These are phyloP conservation scores for Anthonomus grandis DNA, from an alignment of 1,140 invertebrate species.

Conservation along the genomic window DNA sequence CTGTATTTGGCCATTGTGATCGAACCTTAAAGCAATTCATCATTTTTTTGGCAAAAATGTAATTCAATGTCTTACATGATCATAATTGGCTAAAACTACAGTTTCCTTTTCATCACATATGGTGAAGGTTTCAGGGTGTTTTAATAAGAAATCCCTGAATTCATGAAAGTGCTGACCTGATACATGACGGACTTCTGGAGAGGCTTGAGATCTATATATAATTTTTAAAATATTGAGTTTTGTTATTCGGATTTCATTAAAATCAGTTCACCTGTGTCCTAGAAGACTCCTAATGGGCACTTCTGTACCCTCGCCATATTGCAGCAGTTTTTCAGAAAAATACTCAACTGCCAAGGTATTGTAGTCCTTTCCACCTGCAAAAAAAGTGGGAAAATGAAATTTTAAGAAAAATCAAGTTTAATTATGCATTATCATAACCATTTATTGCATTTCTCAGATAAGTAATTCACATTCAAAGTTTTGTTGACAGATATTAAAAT, in stretches of 20 bases:
- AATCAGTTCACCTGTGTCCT: slow-evolving; percentile 65
- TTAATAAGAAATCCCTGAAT: slow-evolving; percentile 85
- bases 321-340: slow-evolving; percentile 85
- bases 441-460: slow-evolving; percentile 1
- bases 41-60: neutral
- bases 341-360: slow-evolving; percentile 92
- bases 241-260: neutral
- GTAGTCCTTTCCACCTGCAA: slow-evolving; percentile 73
- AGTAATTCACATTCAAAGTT: no score
- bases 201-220: slow-evolving; percentile 74
- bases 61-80: slow-evolving; percentile 11
- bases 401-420: neutral
- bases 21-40: slow-evolving; percentile 48
- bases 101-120: slow-evolving; percentile 81
- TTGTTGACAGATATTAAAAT: no score
- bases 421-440: neutral
- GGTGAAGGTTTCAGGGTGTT: slow-evolving; percentile 82
- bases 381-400: neutral
- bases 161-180: slow-evolving; percentile 92
- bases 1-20: slow-evolving; percentile 43
- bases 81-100: slow-evolving; percentile 65
- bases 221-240: neutral
- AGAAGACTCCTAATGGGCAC: slow-evolving; percentile 90
- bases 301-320: slow-evolving; percentile 85
- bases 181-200: slow-evolving; percentile 92